Evolutionary conservation across 2,113 vertebrate species (phyloP).

Genomic region (Podocnemis expansa): DNA sequence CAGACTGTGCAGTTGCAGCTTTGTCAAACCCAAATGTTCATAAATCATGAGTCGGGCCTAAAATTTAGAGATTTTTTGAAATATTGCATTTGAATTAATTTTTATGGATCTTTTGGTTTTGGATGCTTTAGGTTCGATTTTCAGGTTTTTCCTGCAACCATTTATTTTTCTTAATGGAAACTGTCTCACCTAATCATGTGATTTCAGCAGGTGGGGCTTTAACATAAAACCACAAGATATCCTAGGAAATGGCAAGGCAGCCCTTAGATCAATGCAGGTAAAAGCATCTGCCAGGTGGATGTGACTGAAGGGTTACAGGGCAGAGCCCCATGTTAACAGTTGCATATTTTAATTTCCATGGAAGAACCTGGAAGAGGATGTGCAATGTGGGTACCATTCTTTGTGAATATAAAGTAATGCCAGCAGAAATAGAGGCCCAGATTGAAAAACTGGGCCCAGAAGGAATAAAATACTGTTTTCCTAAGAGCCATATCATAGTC

Average conservation of each 20-base stretch:
- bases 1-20: background rate
- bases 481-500: conserved; percentile 3
- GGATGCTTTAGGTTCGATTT: background rate
- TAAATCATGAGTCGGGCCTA: background rate
- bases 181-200: rapidly evolving
- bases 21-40: background rate
- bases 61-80: background rate
- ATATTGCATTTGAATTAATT: background rate
- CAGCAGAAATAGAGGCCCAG: rapidly evolving
- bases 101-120: rapidly evolving
- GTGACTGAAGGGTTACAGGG: rapidly evolving
- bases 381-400: rapidly evolving
- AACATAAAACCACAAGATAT: background rate
- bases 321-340: rapidly evolving
- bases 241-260: background rate
- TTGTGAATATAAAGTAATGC: rapidly evolving
- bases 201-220: rapidly evolving
- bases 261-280: background rate
- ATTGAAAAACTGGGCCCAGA: background rate
- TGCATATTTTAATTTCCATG: background rate
- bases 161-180: background rate
- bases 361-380: background rate
- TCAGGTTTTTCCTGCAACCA: rapidly evolving
- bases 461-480: conserved; percentile 49
- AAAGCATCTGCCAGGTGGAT: background rate